A percentile compares a stretch with the other conserved stretches of the same genome.
Evolutionary conservation across 2,888 invertebrate species (phyloP).

Genomic region (Cordilura impudica): DNA sequence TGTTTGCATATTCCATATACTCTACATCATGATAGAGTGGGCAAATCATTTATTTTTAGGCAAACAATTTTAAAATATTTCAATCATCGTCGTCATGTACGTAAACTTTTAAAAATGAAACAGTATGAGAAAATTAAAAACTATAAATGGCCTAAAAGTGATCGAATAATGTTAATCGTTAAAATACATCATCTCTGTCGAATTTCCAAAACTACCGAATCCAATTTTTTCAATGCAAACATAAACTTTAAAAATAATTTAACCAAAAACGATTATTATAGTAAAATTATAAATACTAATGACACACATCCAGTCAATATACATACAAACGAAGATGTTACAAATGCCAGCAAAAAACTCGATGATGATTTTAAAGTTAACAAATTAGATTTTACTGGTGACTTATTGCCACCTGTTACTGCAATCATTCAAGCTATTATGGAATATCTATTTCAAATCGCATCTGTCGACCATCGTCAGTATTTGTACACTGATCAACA

Average conservation of each 20-base stretch:
- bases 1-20: not conserved
- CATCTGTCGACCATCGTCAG: not conserved
- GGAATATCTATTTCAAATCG: not conserved
- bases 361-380: not conserved
- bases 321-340: not conserved
- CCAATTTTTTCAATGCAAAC: constrained; percentile 1
- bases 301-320: not conserved
- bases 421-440: not conserved
- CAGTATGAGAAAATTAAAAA: not conserved
- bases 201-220: not conserved
- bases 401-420: constrained; percentile 18
- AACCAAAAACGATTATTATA: not conserved
- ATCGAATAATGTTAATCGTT: not conserved
- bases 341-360: not conserved
- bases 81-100: not conserved
- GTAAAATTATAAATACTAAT: constrained; percentile 10
- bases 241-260: not conserved
- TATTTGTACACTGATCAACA: not conserved
- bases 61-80: not conserved
- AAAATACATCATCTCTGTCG: not conserved
- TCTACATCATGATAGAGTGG: not conserved
- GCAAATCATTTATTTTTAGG: not conserved
- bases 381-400: not conserved
- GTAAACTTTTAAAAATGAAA: not conserved
- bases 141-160: not conserved